Evolutionary conservation across 2,888 invertebrate genomes (phyloP).

Genomic region (Antheraea yamamai): DNA sequence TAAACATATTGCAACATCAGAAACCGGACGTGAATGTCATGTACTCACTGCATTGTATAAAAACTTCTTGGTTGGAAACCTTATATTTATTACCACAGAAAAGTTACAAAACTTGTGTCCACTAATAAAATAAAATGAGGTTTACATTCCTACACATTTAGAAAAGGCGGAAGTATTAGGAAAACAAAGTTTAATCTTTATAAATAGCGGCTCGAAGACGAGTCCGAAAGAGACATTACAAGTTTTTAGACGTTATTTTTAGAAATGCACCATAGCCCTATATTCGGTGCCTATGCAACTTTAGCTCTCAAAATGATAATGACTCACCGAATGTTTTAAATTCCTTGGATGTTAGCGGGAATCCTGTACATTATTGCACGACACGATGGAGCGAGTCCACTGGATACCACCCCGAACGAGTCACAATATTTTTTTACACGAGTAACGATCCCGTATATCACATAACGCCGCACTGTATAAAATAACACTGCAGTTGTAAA

Average conservation of each 20-base stretch:
- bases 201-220: slow-evolving; percentile 48
- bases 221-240: slow-evolving; percentile 39
- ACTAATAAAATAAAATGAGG: slow-evolving; percentile 23
- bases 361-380: slow-evolving; percentile 71
- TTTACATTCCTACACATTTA: slow-evolving; percentile 36
- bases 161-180: slow-evolving; percentile 39
- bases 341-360: slow-evolving; percentile 77
- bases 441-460: slow-evolving; percentile 56
- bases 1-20: background rate
- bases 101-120: slow-evolving; percentile 15
- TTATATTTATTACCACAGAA: background rate
- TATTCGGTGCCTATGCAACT: slow-evolving; percentile 33
- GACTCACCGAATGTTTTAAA: slow-evolving; percentile 81
- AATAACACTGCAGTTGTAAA: slow-evolving; percentile 51
- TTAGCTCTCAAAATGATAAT: slow-evolving; percentile 61
- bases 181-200: slow-evolving; percentile 43
- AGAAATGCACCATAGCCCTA: slow-evolving; percentile 36
- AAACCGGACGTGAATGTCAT: background rate
- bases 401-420: slow-evolving; percentile 69
- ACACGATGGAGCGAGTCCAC: slow-evolving; percentile 66
- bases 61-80: background rate
- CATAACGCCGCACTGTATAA: slow-evolving; percentile 53
- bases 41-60: background rate
- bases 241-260: slow-evolving; percentile 41
- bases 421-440: slow-evolving; percentile 64